These are phyloP conservation scores for Meteorus sp. DNA, from an alignment of 1,140 invertebrate genomes.

Conservation along the genomic window DNA sequence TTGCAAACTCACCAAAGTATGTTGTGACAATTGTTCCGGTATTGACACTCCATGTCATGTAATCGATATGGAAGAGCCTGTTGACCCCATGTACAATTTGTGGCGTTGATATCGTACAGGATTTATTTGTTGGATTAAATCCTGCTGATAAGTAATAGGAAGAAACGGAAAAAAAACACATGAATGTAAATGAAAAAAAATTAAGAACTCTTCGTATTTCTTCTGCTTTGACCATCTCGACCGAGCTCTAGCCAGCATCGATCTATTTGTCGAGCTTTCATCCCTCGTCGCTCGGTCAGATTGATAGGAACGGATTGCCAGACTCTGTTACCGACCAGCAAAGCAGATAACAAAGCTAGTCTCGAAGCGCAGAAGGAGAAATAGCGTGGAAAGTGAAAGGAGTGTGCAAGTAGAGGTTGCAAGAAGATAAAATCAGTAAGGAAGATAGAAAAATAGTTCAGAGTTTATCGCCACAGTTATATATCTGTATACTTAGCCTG, in stretches of 20 bases:
- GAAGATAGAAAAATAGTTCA: conserved; percentile 3
- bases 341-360: conserved; percentile 48
- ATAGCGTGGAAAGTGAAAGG: conserved; percentile 32
- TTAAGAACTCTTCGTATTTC: conserved; percentile 10
- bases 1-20: no score
- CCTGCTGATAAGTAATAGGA: conserved; percentile 36
- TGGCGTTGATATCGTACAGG: conserved; percentile 40
- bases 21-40: conserved; percentile 27
- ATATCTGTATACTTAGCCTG: conserved; percentile 14
- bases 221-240: conserved; percentile 16
- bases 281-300: conserved; percentile 37
- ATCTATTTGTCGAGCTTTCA: conserved; percentile 45
- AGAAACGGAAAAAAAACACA: conserved; percentile 40
- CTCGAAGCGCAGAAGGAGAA: conserved; percentile 11
- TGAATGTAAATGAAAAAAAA: conserved; percentile 19
- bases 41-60: conserved; percentile 34
- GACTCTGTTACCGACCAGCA: conserved; percentile 40
- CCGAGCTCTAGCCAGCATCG: conserved; percentile 29
- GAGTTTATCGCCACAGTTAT: conserved; percentile 3
- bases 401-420: background rate
- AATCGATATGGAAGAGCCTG: conserved; percentile 12
- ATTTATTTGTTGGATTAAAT: conserved; percentile 47
- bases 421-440: conserved; percentile 8
- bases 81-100: conserved; percentile 14
- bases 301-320: conserved; percentile 48